phyloP scores from a whole-genome alignment of 2,888 invertebrate genomes.

The Acronicta alni region DNA sequence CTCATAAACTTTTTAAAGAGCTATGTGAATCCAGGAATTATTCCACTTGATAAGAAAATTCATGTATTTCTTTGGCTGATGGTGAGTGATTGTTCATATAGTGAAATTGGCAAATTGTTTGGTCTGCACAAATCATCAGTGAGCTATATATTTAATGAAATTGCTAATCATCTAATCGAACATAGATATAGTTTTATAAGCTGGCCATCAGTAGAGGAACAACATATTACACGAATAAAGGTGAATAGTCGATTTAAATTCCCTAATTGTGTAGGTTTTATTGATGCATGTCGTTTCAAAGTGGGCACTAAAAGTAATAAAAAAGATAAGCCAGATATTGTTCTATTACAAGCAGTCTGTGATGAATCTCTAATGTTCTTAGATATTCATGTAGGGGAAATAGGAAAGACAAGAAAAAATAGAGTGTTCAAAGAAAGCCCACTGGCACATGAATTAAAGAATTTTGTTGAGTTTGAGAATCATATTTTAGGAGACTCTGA shows the following conservation, averaged over 20 bases:
- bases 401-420: slow-evolving; percentile 75
- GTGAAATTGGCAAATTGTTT: slow-evolving; percentile 78
- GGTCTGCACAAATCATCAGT: slow-evolving; percentile 80
- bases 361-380: slow-evolving; percentile 81
- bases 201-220: slow-evolving; percentile 83
- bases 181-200: slow-evolving; percentile 75
- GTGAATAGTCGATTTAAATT: slow-evolving; percentile 80
- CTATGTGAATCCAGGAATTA: slow-evolving; percentile 64
- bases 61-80: slow-evolving; percentile 81
- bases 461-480: slow-evolving; percentile 80
- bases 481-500: slow-evolving; percentile 81
- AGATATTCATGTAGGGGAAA: slow-evolving; percentile 77
- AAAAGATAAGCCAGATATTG: slow-evolving; percentile 67
- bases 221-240: slow-evolving; percentile 81
- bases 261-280: slow-evolving; percentile 85
- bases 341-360: slow-evolving; percentile 84
- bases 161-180: slow-evolving; percentile 73
- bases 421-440: slow-evolving; percentile 79
- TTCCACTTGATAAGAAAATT: slow-evolving; percentile 80
- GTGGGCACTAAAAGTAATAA: slow-evolving; percentile 73
- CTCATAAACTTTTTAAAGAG: slow-evolving; percentile 71
- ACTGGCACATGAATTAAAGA: slow-evolving; percentile 74
- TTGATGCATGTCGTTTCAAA: slow-evolving; percentile 80
- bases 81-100: slow-evolving; percentile 76
- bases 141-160: slow-evolving; percentile 79